These are phyloP conservation scores for Ellobium chinense DNA, from an alignment of 2,888 invertebrate species.

Conservation along the genomic window DNA sequence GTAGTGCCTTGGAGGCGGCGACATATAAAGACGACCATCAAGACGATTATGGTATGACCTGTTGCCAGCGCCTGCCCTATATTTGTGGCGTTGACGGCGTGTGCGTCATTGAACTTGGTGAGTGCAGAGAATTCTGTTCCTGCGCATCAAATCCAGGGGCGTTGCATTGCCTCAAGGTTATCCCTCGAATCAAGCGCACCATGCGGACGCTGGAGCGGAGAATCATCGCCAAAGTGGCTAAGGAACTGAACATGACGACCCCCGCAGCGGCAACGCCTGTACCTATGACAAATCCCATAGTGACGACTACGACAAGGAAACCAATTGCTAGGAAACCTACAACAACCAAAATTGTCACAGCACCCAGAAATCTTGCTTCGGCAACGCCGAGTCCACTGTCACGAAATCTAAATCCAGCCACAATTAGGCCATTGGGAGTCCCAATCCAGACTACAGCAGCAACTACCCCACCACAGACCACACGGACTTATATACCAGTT, in stretches of 20 bases:
- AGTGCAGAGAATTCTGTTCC: slow-evolving; percentile 17
- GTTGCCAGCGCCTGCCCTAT: slow-evolving; percentile 32
- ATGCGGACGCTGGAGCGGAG: slow-evolving; percentile 24
- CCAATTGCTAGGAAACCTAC: no score
- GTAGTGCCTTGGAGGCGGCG: background rate
- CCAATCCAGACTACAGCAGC: no score
- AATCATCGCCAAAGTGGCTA: slow-evolving; percentile 16
- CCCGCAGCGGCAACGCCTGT: background rate
- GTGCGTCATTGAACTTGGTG: slow-evolving; percentile 8
- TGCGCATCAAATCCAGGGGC: slow-evolving; percentile 14
- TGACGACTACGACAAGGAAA: no score
- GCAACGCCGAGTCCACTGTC: no score
- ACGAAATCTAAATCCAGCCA: no score
- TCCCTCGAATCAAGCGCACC: slow-evolving; percentile 9
- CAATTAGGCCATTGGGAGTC: no score
- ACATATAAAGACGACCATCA: background rate
- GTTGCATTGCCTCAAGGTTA: slow-evolving; percentile 18
- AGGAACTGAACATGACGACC: slow-evolving; percentile 2
- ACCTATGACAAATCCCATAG: background rate
- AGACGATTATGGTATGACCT: background rate
- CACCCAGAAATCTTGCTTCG: no score
- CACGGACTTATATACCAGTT: background rate
- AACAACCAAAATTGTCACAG: no score
- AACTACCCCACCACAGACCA: no score
- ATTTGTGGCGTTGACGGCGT: slow-evolving; percentile 28